Conservation (phyloP, 2,113 vertebrate species). For the Trogon melanurus region DNA sequence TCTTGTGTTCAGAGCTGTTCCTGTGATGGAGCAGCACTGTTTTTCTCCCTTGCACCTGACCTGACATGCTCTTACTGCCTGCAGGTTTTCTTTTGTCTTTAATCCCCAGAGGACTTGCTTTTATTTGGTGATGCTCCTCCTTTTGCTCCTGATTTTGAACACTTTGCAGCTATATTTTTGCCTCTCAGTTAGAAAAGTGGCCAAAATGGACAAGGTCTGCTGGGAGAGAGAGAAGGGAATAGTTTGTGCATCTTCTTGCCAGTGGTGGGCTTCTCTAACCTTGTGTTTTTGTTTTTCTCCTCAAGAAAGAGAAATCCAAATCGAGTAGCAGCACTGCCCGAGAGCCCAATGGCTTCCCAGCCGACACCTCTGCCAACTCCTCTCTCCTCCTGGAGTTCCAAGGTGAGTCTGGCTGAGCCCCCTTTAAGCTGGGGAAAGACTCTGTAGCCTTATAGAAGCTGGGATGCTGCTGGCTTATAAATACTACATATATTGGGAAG, state of each 20-base stretch:
- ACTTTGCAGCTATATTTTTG: not conserved
- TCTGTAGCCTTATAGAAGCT: not conserved
- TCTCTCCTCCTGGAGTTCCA: constrained; percentile 93
- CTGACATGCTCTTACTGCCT: fast-evolving
- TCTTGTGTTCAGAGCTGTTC: too few species aligned
- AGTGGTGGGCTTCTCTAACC: not conserved
- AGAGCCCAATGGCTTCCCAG: constrained; percentile 84
- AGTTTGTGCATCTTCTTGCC: not conserved
- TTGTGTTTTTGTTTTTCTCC: not conserved
- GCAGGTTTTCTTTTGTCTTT: too few species aligned
- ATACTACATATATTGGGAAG: fast-evolving
- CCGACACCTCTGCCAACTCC: constrained; percentile 86
- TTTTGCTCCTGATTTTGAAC: not conserved
- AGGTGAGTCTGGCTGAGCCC: constrained; percentile 75
- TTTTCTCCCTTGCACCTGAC: not conserved
- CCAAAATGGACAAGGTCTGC: not conserved
- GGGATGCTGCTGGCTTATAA: not conserved
- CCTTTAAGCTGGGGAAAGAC: not conserved
- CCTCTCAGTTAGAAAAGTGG: not conserved
- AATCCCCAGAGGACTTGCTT: not conserved
- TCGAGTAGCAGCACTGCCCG: constrained; percentile 76
- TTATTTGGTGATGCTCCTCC: fast-evolving
- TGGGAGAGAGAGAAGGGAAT: not conserved
- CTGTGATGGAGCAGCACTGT: fast-evolving
- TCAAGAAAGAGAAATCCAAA: constrained; percentile 92